phyloP scores from a whole-genome alignment of 1,140 invertebrate genomes.

The Zaprionus ghesquierei region DNA sequence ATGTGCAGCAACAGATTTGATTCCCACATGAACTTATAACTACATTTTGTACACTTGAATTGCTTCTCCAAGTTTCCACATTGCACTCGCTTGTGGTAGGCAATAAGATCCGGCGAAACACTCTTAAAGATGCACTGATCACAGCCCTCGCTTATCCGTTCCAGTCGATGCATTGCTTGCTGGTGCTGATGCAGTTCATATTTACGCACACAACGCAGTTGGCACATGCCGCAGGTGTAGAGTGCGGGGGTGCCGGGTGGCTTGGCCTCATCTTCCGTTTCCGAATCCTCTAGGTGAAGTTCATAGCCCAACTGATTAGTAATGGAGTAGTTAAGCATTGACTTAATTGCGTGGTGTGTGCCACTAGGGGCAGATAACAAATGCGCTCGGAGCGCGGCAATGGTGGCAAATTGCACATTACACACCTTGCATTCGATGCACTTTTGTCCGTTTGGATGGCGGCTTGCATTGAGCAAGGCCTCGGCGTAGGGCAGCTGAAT shows the following conservation, averaged over 20 bases:
- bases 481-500: conserved; percentile 61
- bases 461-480: conserved; percentile 48
- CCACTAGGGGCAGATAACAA: conserved; percentile 36
- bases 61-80: conserved; percentile 66
- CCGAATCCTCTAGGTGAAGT: conserved; percentile 70
- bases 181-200: conserved; percentile 74
- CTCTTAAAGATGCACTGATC: conserved; percentile 66
- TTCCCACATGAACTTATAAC: conserved; percentile 83
- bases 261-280: conserved; percentile 67
- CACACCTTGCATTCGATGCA: conserved; percentile 65
- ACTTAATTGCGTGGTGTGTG: conserved; percentile 38
- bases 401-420: conserved; percentile 42
- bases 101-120: conserved; percentile 60
- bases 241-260: conserved; percentile 15
- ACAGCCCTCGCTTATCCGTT: conserved; percentile 62
- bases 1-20: conserved; percentile 83
- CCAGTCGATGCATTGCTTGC: conserved; percentile 67
- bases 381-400: conserved; percentile 53
- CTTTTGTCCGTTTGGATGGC: conserved; percentile 60
- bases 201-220: conserved; percentile 79
- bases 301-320: conserved; percentile 74
- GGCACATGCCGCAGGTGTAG: conserved; percentile 84
- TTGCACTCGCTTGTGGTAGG: conserved; percentile 56
- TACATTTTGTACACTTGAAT: conserved; percentile 83
- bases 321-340: conserved; percentile 69